Percentiles rank a stretch among this genome's conserved stretches.
Conservation (phyloP, 2,797 vertebrate species). For the Manis pentadactyla region DNA sequence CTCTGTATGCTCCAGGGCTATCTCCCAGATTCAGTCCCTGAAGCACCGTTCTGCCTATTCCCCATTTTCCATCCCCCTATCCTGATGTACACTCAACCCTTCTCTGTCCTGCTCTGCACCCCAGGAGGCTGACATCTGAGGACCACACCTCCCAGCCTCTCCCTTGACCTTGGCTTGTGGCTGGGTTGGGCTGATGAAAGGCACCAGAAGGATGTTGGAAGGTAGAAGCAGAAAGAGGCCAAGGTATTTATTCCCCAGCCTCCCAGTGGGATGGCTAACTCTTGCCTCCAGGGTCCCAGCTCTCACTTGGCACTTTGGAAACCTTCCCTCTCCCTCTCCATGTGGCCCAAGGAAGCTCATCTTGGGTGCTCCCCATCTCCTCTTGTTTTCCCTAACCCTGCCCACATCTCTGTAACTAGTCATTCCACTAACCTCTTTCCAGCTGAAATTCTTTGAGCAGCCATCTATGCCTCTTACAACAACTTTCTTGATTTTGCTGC, state of each 20-base stretch:
- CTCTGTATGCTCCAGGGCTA: rapidly evolving
- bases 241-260: background rate
- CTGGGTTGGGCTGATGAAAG: background rate
- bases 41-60: background rate
- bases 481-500: background rate
- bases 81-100: background rate
- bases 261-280: rapidly evolving
- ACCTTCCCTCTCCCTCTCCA: background rate
- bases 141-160: background rate
- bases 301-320: background rate
- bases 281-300: background rate
- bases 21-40: no score
- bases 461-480: background rate
- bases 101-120: background rate
- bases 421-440: background rate
- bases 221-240: background rate
- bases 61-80: background rate
- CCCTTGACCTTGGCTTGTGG: background rate
- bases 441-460: background rate
- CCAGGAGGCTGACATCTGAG: background rate
- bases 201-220: background rate
- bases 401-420: background rate
- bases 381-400: background rate
- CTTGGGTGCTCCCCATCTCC: no score
- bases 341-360: background rate